Percentiles rank a stretch among this genome's conserved stretches.
These are phyloP conservation scores for Perithous albicinctus DNA, from an alignment of 2,888 invertebrate genomes.

Conservation along the genomic window DNA sequence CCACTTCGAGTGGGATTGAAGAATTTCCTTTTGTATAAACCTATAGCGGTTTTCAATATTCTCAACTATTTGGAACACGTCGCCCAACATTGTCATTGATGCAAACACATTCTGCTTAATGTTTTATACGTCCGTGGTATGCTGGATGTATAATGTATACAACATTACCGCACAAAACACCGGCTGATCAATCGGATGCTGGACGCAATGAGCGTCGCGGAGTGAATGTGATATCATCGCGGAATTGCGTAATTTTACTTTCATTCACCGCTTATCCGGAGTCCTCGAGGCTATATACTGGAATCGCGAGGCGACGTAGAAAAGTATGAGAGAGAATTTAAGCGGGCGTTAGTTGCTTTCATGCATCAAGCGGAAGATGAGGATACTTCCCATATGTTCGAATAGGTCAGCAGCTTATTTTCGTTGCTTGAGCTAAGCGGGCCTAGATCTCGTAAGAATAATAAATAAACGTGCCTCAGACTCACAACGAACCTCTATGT, in stretches of 20 bases:
- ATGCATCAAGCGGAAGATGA: constrained; percentile 59
- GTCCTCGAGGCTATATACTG: constrained; percentile 40
- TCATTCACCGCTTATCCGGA: constrained; percentile 70
- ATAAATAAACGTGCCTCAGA: constrained; percentile 35
- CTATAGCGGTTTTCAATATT: constrained; percentile 27
- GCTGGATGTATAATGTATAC: no score
- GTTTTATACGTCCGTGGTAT: background rate
- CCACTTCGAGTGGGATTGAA: constrained; percentile 48
- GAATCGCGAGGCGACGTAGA: background rate
- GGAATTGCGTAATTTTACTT: constrained; percentile 71
- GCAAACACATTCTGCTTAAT: background rate
- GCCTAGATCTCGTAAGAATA: constrained; percentile 31
- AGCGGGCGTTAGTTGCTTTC: constrained; percentile 43
- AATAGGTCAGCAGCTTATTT: constrained; percentile 68
- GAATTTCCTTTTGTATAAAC: constrained; percentile 51
- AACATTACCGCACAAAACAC: background rate
- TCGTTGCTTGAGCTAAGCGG: constrained; percentile 52
- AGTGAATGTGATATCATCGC: constrained; percentile 70
- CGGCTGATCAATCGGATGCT: background rate
- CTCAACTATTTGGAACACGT: constrained; percentile 27
- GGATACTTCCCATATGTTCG: constrained; percentile 68
- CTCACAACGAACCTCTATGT: constrained; percentile 45
- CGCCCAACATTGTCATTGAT: constrained; percentile 35
- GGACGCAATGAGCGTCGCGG: constrained; percentile 7
- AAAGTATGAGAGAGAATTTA: constrained; percentile 11